These are phyloP conservation scores for roundworm (Caenorhabditis elegans) DNA, from an alignment of 1,140 invertebrate species.

Conservation along the genomic window DNA sequence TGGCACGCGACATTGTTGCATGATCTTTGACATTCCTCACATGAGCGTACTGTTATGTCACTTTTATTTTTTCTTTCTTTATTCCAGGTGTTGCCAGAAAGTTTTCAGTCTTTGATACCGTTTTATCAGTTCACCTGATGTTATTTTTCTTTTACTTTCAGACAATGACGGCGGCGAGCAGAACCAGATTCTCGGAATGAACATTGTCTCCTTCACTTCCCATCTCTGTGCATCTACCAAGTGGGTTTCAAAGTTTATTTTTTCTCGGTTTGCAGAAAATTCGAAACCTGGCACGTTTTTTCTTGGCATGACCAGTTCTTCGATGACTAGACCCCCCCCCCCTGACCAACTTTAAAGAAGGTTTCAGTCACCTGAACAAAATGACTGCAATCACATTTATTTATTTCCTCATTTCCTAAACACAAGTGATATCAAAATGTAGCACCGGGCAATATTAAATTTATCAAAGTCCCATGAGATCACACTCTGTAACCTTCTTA, in stretches of 20 bases:
- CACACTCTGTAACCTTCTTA: too few relatives aligned
- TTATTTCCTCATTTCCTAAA: too few relatives aligned
- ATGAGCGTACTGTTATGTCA: neutral
- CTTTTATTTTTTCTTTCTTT: neutral
- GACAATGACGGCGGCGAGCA: conserved; percentile 25
- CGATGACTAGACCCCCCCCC: too few relatives aligned
- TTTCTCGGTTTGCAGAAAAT: neutral
- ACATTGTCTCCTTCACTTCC: conserved; percentile 23
- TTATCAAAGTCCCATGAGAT: too few relatives aligned
- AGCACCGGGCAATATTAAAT: too few relatives aligned
- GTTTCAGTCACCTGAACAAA: too few relatives aligned
- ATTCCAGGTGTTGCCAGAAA: neutral
- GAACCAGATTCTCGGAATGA: conserved; percentile 27
- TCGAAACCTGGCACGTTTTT: neutral
- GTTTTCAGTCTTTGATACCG: neutral
- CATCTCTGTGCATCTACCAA: conserved; percentile 24
- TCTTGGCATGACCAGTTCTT: too few relatives aligned
- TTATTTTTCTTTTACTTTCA: neutral
- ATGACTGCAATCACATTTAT: too few relatives aligned
- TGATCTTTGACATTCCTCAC: conserved; percentile 9
- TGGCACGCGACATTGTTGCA: too few relatives aligned
- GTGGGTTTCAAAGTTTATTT: neutral
- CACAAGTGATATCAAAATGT: too few relatives aligned
- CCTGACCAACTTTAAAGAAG: too few relatives aligned
- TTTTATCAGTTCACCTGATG: conserved; percentile 22